Evolutionary conservation across 1,140 invertebrate genomes (phyloP), one percentile per base, ranked within the genome.

Genomic region (Drosophila micromelanica): DNA sequence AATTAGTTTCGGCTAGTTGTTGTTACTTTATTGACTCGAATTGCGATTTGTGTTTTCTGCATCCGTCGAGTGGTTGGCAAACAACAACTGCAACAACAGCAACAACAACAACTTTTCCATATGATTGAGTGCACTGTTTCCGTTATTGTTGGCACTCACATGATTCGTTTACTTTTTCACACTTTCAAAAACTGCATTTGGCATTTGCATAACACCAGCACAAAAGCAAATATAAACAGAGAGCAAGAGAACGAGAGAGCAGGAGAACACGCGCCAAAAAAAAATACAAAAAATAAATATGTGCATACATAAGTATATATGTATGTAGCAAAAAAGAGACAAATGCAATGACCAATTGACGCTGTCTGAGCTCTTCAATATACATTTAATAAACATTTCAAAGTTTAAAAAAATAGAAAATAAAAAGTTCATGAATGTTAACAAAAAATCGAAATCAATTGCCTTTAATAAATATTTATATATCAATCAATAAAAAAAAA

Each of bases 121-220:
- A 62, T 63, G 65, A 57, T 63, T 54, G 43, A 23, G 27, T 48
- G 35, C 23, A 38, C 35, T 48, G 48, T 55, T 72, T 38, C 15
- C 55, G 40, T 20, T 77, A 37, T 42, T 42, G 46, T 46, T 85
- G 77, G 37, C 78, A 57, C 78, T 85, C 78, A 85, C 69, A 86
- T 85, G 73, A 86, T 78, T 77, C 57, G 54, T 62, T 75, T 63
- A 42, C 54, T 30, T 74, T 78, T 63, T 78, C 51, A 78, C 51
- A 32, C 62, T 75, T 57, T 69, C 61, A 43, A 35, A 42, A 60
- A 54, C 43, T 62, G 63, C 57, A 62, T 68, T 81, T 67, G 12
- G 67, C 72, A 78, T 78, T 85, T 85, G 51, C 76, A 80, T 86
- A 76, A 74, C 27, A 27, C 51, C 59, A 67, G 57, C 57, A 42